Conservation (phyloP, 2,113 vertebrate genomes). For the Arothron firmamentum region DNA sequence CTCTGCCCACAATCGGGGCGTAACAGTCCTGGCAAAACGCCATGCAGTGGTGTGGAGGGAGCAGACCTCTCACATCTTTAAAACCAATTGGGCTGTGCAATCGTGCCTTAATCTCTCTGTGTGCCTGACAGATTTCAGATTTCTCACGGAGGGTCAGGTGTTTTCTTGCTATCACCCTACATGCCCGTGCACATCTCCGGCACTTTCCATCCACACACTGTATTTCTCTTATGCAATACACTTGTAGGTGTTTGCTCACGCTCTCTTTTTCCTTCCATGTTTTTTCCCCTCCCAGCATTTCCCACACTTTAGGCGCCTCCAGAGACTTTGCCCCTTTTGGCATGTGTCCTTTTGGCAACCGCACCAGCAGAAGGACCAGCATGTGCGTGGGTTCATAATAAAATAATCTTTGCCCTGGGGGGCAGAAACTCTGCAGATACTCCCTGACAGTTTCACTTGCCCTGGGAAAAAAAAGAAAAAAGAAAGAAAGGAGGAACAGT, state of each 20-base stretch:
- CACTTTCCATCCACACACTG: slow-evolving; percentile 20
- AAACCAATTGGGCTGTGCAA: slow-evolving; percentile 37
- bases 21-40: no score
- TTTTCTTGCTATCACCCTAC: slow-evolving; percentile 25
- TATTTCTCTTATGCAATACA: slow-evolving; percentile 42
- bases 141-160: slow-evolving; percentile 65
- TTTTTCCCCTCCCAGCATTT: slow-evolving; percentile 37
- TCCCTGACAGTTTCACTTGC: slow-evolving; percentile 65
- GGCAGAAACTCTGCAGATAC: slow-evolving; percentile 65
- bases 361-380: slow-evolving; percentile 50
- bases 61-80: background rate
- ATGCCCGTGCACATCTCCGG: slow-evolving; percentile 49
- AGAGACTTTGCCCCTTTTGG: slow-evolving; percentile 59
- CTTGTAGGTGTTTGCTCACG: slow-evolving; percentile 27
- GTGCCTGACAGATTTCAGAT: slow-evolving; percentile 39
- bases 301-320: slow-evolving; percentile 62
- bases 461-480: slow-evolving; percentile 25
- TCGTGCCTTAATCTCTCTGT: slow-evolving; percentile 34
- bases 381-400: slow-evolving; percentile 60
- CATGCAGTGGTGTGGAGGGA: background rate
- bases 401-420: slow-evolving; percentile 69
- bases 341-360: slow-evolving; percentile 53
- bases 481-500: slow-evolving; percentile 15
- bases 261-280: slow-evolving; percentile 20
- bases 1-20: no score